Percentiles rank a stretch among this genome's conserved stretches.
phyloP scores from a whole-genome alignment of 2,113 vertebrate genomes.

The Pomatorhinus ruficollis region DNA sequence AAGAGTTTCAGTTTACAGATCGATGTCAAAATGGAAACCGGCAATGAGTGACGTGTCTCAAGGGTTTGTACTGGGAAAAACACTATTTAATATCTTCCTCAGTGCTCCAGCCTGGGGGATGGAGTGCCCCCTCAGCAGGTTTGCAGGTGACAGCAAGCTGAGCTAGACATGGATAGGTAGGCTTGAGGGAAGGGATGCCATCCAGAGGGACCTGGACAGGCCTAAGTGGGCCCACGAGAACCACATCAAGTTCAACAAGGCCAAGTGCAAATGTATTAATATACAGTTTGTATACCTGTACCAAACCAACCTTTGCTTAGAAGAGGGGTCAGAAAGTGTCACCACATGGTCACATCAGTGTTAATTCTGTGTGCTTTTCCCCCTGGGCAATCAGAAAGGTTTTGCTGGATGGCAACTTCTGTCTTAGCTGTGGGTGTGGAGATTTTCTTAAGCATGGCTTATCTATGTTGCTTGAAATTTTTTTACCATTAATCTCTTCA shows the following conservation, averaged over 20 bases:
- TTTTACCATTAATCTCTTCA: not conserved
- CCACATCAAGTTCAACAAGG: not conserved
- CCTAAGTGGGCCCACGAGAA: not conserved
- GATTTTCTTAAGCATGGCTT: not conserved
- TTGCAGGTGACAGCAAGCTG: not conserved
- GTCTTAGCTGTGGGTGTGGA: not conserved
- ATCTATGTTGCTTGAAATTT: not conserved
- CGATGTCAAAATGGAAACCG: not conserved
- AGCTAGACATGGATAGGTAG: not conserved
- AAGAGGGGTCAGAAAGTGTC: not conserved
- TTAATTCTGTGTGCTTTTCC: not conserved
- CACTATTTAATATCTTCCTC: not conserved
- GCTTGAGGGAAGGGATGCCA: not conserved
- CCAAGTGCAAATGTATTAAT: not conserved
- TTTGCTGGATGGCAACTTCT: not conserved
- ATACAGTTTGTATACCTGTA: not conserved
- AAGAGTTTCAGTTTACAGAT: not conserved
- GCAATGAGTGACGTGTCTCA: not conserved
- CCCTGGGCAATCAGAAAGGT: not conserved
- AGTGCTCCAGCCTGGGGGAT: not conserved
- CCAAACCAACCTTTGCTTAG: not conserved
- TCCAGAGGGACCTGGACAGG: not conserved
- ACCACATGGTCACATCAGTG: not conserved
- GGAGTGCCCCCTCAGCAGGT: not conserved
- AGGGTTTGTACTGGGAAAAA: not conserved